Conservation (phyloP, 2,797 vertebrate species). For the Macroramphosus scolopax region DNA sequence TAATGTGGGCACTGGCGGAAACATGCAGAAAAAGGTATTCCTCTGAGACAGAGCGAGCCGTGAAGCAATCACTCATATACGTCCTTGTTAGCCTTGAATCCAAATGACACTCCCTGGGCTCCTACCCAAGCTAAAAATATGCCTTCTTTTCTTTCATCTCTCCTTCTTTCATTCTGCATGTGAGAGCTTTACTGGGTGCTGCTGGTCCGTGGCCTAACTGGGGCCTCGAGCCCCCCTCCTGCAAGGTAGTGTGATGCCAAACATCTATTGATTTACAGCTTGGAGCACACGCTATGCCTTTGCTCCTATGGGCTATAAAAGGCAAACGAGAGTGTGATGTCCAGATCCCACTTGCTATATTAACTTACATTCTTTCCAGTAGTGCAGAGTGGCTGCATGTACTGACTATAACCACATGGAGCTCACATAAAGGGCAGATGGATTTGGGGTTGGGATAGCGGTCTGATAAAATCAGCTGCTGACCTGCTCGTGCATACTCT, state of each 20-base stretch:
- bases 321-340: conserved; percentile 64
- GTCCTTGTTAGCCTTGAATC: conserved; percentile 53
- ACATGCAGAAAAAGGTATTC: conserved; percentile 61
- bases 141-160: conserved; percentile 64
- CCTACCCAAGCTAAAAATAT: conserved; percentile 64
- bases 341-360: conserved; percentile 69
- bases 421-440: conserved; percentile 65
- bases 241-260: conserved; percentile 61
- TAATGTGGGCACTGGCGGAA: conserved; percentile 52
- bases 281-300: conserved; percentile 63
- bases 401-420: conserved; percentile 63
- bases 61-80: conserved; percentile 63
- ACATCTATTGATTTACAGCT: conserved; percentile 70
- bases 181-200: conserved; percentile 70
- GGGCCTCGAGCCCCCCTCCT: conserved; percentile 46
- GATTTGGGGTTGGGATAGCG: conserved; percentile 23
- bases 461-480: conserved; percentile 61
- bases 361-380: conserved; percentile 75
- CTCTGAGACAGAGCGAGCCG: conserved; percentile 54
- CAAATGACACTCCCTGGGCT: conserved; percentile 55
- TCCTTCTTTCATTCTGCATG: conserved; percentile 53
- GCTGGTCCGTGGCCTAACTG: conserved; percentile 58
- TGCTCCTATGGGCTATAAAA: conserved; percentile 68
- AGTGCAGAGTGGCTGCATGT: conserved; percentile 51
- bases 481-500: conserved; percentile 37